These are phyloP conservation scores for Lasioglossum villosulum DNA, from an alignment of 2,888 invertebrate genomes.

Conservation along the genomic window DNA sequence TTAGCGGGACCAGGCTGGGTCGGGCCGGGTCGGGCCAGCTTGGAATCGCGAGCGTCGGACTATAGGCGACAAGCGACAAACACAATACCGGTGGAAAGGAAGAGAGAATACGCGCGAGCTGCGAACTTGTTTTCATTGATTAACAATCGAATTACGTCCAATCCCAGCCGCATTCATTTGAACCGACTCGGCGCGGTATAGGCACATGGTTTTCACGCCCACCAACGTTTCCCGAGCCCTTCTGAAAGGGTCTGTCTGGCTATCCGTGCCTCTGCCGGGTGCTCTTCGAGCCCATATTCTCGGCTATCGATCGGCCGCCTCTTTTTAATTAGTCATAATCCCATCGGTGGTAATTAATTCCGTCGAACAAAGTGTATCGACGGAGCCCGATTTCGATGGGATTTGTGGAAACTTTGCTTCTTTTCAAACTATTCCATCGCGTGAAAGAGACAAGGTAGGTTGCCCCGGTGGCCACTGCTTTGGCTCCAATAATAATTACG, in stretches of 20 bases:
- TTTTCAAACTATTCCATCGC: background rate
- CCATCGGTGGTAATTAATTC: slow-evolving; percentile 32
- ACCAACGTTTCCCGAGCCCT: background rate
- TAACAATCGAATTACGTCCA: slow-evolving; percentile 75
- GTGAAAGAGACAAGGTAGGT: background rate
- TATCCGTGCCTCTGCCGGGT: background rate
- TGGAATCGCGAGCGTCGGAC: slow-evolving; percentile 25
- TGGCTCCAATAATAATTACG: background rate
- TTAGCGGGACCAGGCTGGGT: slow-evolving; percentile 62
- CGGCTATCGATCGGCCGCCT: background rate
- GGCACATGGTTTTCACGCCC: background rate
- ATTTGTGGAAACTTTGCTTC: background rate
- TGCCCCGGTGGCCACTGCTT: background rate
- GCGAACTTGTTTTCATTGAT: slow-evolving; percentile 70
- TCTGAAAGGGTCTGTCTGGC: background rate
- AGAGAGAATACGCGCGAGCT: background rate
- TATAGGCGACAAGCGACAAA: slow-evolving; percentile 47
- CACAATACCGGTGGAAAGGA: background rate
- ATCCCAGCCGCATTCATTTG: slow-evolving; percentile 54
- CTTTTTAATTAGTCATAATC: slow-evolving; percentile 45
- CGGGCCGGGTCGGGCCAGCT: slow-evolving; percentile 37
- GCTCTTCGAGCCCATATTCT: background rate
- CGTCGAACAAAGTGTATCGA: slow-evolving; percentile 14
- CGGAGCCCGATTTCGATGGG: background rate
- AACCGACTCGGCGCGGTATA: slow-evolving; percentile 28